Evolutionary conservation across 1,140 invertebrate species (phyloP), one percentile per base, ranked within the genome.

Genomic region (Bombus superbus): DNA sequence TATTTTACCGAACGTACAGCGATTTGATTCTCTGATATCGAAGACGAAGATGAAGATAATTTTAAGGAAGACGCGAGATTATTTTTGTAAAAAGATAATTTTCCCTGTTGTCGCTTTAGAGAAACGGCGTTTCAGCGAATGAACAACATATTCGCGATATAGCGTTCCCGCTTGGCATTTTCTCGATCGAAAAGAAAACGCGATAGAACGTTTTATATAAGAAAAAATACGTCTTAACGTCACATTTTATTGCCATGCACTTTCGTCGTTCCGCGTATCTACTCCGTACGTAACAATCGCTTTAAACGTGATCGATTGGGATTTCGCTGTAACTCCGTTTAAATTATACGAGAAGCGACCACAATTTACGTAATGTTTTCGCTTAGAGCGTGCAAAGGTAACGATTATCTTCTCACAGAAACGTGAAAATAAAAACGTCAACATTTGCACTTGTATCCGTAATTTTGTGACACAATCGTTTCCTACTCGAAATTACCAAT

Each of bases 261-360:
- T 81, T 72, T 72, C 47, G 42, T 44, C 42, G 64, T 80, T 79
- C 22, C 32, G 18, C n/a, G 22, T 53, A 81, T 72, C 15, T 42
- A 59, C 38, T 57, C 32, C 72, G 59, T 28, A 62, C 80, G 68
- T 73, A 81, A 81, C 38, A 40, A 73, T 73, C 69, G 22, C 18
- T 22, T 59, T 32, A 68, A 81, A 62, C 69, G 10, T 15, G 64
- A 68, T 81, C 79, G 62, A 73, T 81, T 11, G 28, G 44, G 22
- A 81, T 81, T 81, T 73, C 69, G 62, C 68, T 62, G 53, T 69
- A 81, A 72, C 53, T 40, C 15, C 9, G 28, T 57, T 38, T 57
- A 38, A 42, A 62, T 81, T 81, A 59, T 59, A 44, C 79, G 44
- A 72, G 80, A 81, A 81, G 42, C 69, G 18, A 35, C 25, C n/a